Percentiles rank a stretch among this genome's conserved stretches.
phyloP scores from a whole-genome alignment of 2,888 invertebrate genomes.

The Chironomus tentans region DNA sequence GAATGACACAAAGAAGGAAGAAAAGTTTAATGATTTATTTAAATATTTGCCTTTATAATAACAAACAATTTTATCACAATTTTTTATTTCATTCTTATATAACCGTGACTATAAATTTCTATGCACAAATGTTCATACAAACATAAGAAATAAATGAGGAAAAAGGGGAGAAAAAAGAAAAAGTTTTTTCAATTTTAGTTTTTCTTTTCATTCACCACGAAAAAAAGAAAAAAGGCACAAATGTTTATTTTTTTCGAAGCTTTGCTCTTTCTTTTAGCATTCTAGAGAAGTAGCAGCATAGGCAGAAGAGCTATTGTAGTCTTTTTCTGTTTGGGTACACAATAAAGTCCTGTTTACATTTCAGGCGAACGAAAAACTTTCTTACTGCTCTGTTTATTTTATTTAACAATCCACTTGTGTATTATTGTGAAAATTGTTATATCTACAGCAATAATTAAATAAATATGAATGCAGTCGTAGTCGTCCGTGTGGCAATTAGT shows the following conservation, averaged over 20 bases:
- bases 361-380: background rate
- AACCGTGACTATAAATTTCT: background rate
- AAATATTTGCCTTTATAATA: conserved; percentile 5
- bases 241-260: background rate
- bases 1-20: background rate
- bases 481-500: too few relatives aligned
- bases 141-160: background rate
- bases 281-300: background rate
- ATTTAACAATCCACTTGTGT: background rate
- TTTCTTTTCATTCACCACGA: background rate
- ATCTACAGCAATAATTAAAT: too few relatives aligned
- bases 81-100: background rate
- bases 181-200: conserved; percentile 25
- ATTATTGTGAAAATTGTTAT: background rate
- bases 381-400: background rate
- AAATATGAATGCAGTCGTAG: too few relatives aligned
- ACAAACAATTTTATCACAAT: background rate
- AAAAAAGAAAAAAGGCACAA: background rate
- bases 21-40: conserved; percentile 24
- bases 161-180: conserved; percentile 1
- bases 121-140: background rate
- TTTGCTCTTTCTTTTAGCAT: background rate
- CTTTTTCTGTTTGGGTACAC: background rate
- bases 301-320: background rate
- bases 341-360: conserved; percentile 5